A percentile compares a stretch with the other conserved stretches of the same genome.
These are phyloP conservation scores for Gibbula magus DNA, from an alignment of 2,888 invertebrate species.

Conservation along the genomic window DNA sequence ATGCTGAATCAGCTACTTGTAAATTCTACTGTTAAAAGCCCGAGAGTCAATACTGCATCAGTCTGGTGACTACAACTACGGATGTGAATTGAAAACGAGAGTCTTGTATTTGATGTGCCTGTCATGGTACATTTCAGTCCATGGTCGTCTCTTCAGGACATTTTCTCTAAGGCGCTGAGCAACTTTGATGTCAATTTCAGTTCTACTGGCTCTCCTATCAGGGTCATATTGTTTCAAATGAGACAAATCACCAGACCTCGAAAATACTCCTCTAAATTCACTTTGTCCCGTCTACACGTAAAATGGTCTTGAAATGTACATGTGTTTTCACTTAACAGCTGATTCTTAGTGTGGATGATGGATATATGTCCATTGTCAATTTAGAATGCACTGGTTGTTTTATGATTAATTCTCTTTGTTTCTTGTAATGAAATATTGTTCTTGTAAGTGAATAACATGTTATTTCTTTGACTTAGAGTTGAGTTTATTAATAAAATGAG, in stretches of 20 bases:
- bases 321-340: neutral
- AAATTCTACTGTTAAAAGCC: no score
- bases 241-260: constrained; percentile 1
- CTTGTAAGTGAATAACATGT: no score
- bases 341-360: neutral
- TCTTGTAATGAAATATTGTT: no score
- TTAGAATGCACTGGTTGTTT: no score
- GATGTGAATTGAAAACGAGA: neutral
- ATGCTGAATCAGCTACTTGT: no score
- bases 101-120: neutral
- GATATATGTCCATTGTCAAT: neutral
- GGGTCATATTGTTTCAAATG: neutral
- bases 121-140: neutral
- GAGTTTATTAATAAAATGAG: no score
- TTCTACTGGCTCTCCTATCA: neutral
- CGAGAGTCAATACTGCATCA: no score
- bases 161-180: neutral
- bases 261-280: neutral
- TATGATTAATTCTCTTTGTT: no score
- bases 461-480: no score
- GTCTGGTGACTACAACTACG: no score
- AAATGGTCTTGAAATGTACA: neutral
- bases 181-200: neutral
- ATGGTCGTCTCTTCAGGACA: neutral
- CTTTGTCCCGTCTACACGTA: neutral